A percentile compares a stretch with the other conserved stretches of the same genome.
These are phyloP conservation scores for Peromyscus leucopus DNA, from an alignment of 2,113 vertebrate species.

Conservation along the genomic window DNA sequence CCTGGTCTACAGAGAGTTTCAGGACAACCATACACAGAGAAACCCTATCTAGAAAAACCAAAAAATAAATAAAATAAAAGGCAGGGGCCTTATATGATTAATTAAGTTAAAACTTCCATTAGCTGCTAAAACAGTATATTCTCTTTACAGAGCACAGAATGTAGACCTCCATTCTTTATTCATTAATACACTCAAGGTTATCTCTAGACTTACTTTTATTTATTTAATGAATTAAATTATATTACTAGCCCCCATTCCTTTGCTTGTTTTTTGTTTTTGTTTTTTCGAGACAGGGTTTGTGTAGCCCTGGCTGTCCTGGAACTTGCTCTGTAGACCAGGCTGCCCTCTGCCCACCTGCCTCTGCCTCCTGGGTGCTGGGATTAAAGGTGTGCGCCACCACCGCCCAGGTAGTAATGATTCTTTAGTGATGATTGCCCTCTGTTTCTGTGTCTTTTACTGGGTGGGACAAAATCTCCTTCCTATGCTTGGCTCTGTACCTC, in stretches of 20 bases:
- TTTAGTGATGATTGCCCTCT: background rate
- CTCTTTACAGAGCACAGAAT: slow-evolving; percentile 4
- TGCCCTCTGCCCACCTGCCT: background rate
- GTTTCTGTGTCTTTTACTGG: slow-evolving; percentile 27
- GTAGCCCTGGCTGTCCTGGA: background rate
- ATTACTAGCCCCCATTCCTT: background rate
- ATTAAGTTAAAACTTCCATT: slow-evolving; percentile 18
- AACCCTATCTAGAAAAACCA: background rate
- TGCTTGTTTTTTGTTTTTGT: background rate
- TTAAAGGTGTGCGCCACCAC: rapidly evolving
- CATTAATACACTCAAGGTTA: slow-evolving; percentile 42
- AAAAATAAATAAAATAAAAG: background rate
- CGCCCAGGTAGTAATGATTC: background rate
- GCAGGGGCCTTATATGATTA: background rate
- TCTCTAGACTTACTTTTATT: slow-evolving; percentile 28
- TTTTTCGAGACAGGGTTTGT: background rate
- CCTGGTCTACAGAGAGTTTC: background rate
- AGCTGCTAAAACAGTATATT: slow-evolving; percentile 28
- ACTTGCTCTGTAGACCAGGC: background rate
- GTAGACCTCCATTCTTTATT: background rate
- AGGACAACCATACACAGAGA: background rate
- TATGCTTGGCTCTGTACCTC: background rate
- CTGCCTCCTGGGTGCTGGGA: background rate
- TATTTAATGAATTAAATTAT: background rate
- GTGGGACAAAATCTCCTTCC: background rate